Evolutionary conservation across 2,797 vertebrate genomes (phyloP), one percentile per base, ranked within the genome.

Genomic region (Syngnathus rostellatus): DNA sequence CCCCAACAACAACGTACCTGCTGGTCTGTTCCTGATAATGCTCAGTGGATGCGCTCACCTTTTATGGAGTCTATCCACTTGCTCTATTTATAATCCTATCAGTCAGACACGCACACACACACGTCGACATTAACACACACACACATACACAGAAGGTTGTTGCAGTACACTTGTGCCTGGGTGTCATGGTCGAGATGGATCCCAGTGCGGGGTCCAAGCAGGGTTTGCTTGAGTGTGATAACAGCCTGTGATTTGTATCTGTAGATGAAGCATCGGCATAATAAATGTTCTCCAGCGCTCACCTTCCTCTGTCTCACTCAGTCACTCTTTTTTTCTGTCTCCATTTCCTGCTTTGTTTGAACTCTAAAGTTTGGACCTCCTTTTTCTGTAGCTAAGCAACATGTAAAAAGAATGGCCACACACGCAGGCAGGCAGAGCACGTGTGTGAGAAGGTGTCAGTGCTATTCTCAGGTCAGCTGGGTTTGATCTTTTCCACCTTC

Each of bases 171-270:
- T 25, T 50, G 45, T 57, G n/a, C 66, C 37, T 68, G 53, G 70
- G 67, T 79, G 79, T 84, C 54, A 2, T 40, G 55, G 66, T 72
- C 76, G 86, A 86, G 84, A 87, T 82, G 85, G 83, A 92, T 90
- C 89, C 85, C 79, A 84, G 90, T 87, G 91, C 89, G 92, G 89
- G 90, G 86, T 88, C 89, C 87, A 77, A 87, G 88, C 77, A 90
- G 80, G 89, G 90, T 85, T 86, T 86, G 90, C 77, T 90, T 86
- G 77, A 82, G 81, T 83, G 89, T 87, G 91, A 90, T 89, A 89
- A 89, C 90, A 81, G 73, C 82, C 58, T 75, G 78, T 71, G 83
- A 89, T 90, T 86, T 72, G 16, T 86, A 90, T 84, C 86, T 86
- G 83, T 84, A 86, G 66, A 88, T 83, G 82, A 87, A 71, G 80